These are phyloP conservation scores for Sterna hirundo DNA, from an alignment of 2,113 vertebrate genomes.

Conservation along the genomic window DNA sequence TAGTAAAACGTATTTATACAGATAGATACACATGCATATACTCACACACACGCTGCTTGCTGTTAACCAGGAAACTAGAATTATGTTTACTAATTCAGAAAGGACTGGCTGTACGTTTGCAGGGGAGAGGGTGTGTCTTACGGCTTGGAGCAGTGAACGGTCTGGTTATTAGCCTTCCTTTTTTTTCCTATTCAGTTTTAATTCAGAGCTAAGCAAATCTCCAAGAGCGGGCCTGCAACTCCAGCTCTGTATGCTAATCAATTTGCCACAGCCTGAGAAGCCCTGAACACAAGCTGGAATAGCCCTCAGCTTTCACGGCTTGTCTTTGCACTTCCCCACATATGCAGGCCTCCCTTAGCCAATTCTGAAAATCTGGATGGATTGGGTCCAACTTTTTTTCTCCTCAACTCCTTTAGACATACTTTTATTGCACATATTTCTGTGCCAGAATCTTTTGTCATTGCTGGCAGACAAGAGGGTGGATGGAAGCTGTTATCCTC, in stretches of 20 bases:
- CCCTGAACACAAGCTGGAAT: background rate
- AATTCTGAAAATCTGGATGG: background rate
- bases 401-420: background rate
- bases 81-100: background rate
- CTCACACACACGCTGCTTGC: background rate
- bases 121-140: background rate
- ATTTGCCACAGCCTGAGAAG: background rate
- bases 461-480: background rate
- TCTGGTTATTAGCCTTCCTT: background rate
- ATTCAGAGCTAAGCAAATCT: background rate
- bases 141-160: background rate
- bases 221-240: background rate
- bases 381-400: background rate
- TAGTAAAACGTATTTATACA: background rate
- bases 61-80: background rate
- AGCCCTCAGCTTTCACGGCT: background rate
- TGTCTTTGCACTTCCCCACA: background rate
- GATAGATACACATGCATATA: background rate
- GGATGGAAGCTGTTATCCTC: background rate
- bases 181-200: background rate
- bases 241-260: background rate
- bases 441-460: background rate
- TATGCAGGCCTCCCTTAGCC: background rate
- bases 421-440: background rate
- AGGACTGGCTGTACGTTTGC: background rate